Conservation (phyloP, 2,888 invertebrate species). For the Andrena bicolor region DNA sequence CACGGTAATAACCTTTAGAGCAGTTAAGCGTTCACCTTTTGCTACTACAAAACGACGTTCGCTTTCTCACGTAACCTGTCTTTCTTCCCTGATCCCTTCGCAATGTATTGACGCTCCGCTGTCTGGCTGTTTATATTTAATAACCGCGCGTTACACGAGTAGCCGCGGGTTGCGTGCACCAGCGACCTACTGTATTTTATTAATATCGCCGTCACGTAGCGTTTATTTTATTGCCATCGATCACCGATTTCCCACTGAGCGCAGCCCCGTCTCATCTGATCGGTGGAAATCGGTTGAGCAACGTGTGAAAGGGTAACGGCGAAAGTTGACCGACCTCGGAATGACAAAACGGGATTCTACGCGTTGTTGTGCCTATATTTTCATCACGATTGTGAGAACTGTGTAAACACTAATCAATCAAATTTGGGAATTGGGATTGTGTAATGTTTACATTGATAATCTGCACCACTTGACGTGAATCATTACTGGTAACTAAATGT, state of each 20-base stretch:
- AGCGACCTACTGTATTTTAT: slow-evolving; percentile 44
- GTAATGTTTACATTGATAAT: too few species aligned
- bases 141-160: slow-evolving; percentile 44
- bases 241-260: slow-evolving; percentile 29
- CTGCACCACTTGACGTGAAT: too few species aligned
- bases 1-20: slow-evolving; percentile 76
- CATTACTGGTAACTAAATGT: too few species aligned
- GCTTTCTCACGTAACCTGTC: slow-evolving; percentile 69
- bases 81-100: slow-evolving; percentile 39
- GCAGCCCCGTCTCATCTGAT: not conserved
- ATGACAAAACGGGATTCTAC: not conserved
- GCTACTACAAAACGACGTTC: slow-evolving; percentile 67
- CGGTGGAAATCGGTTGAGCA: slow-evolving; percentile 12
- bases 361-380: not conserved
- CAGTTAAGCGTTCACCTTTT: slow-evolving; percentile 74
- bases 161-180: slow-evolving; percentile 29
- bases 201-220: slow-evolving; percentile 31
- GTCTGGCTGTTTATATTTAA: slow-evolving; percentile 56
- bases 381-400: too few species aligned
- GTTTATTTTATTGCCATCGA: slow-evolving; percentile 30
- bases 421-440: too few species aligned
- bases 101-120: slow-evolving; percentile 50
- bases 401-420: too few species aligned
- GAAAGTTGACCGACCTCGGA: not conserved
- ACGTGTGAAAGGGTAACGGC: slow-evolving; percentile 7